Conservation (phyloP, 2,113 vertebrate genomes). For the Emydura subglobosa region DNA sequence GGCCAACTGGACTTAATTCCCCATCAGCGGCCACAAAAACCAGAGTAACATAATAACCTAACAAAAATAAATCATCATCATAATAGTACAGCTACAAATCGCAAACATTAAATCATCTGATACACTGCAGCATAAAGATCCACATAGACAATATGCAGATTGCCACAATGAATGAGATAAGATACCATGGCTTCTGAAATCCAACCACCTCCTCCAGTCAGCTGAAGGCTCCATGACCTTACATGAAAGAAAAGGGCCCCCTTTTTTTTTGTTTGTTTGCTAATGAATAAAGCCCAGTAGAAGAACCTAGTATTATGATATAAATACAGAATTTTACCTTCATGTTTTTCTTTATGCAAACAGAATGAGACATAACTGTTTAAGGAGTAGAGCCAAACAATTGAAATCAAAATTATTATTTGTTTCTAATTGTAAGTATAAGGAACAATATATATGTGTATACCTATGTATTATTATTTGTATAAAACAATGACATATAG, state of each 20-base stretch:
- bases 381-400: background rate
- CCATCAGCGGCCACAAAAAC: background rate
- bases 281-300: background rate
- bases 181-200: background rate
- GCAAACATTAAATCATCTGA: background rate
- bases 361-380: background rate
- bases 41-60: background rate
- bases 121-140: background rate
- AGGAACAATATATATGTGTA: background rate
- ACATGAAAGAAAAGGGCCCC: background rate
- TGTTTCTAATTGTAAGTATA: background rate
- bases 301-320: background rate
- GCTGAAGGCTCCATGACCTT: background rate
- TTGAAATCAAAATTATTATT: background rate
- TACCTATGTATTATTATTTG: background rate
- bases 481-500: background rate
- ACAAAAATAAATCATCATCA: background rate
- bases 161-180: background rate
- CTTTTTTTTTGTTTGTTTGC: background rate
- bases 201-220: background rate
- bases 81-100: background rate
- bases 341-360: background rate
- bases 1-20: background rate
- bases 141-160: background rate
- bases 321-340: constrained; percentile 23